phyloP scores from a whole-genome alignment of 2,113 vertebrate genomes.

The Loxodonta africana region DNA sequence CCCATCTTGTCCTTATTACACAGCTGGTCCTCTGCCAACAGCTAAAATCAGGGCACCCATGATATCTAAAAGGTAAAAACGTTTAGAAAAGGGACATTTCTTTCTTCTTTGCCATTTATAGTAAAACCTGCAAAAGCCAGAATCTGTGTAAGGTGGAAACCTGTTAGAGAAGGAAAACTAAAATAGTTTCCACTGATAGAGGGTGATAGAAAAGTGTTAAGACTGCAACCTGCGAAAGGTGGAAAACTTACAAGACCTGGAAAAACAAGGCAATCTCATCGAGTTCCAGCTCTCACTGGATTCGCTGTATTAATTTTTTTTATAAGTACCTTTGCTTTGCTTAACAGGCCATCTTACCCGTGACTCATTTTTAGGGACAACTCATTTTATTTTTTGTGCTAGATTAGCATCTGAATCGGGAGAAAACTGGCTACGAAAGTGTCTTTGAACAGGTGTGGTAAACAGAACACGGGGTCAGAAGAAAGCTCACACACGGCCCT shows the following conservation, averaged over 20 bases:
- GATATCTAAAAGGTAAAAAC: not conserved
- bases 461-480: slow-evolving; percentile 7
- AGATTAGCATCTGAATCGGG: slow-evolving; percentile 68
- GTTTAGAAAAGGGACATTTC: slow-evolving; percentile 30
- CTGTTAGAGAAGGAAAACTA: not conserved
- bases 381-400: not conserved
- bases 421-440: not conserved
- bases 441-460: slow-evolving; percentile 64
- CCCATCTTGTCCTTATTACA: slow-evolving; percentile 37
- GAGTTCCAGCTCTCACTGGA: not conserved
- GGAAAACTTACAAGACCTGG: not conserved
- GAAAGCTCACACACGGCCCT: not conserved
- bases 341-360: not conserved
- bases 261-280: not conserved
- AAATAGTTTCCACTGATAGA: not conserved
- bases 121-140: not conserved
- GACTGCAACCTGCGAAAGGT: not conserved
- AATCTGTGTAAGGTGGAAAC: not conserved
- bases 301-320: not conserved
- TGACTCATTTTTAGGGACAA: not conserved
- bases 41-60: not conserved
- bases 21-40: not conserved
- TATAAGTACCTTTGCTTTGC: slow-evolving; percentile 17
- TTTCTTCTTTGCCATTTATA: slow-evolving; percentile 21
- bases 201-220: not conserved